Evolutionary conservation across 2,113 vertebrate genomes (phyloP).

Genomic region (Balaenoptera acutorostrata): DNA sequence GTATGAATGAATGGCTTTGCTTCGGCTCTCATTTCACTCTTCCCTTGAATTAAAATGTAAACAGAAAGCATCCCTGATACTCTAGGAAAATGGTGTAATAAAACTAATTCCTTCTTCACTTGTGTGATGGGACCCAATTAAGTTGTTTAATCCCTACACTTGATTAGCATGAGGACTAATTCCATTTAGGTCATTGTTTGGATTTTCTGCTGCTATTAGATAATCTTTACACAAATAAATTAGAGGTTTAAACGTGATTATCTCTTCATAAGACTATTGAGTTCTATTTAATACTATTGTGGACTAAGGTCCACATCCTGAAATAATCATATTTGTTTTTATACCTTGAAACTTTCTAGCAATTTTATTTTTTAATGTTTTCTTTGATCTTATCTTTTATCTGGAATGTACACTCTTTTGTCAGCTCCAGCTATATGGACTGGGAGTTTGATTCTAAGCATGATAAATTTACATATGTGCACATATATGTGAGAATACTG

Average conservation of each 20-base stretch:
- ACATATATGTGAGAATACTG: background rate
- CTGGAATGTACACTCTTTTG: background rate
- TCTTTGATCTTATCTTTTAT: background rate
- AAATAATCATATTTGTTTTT: background rate
- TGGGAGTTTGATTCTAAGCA: background rate
- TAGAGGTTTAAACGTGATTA: background rate
- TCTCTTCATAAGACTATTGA: background rate
- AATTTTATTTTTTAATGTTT: background rate
- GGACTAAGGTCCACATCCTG: background rate
- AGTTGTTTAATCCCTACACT: background rate
- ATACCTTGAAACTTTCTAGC: background rate
- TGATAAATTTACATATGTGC: background rate
- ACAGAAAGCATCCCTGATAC: background rate
- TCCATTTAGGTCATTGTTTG: background rate
- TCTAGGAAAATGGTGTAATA: background rate
- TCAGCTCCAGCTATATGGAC: background rate
- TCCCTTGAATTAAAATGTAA: background rate
- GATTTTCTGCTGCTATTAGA: background rate
- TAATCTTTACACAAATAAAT: background rate
- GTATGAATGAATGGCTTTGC: background rate
- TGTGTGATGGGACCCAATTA: background rate
- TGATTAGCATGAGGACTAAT: background rate
- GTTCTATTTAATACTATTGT: background rate
- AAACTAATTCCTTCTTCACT: background rate
- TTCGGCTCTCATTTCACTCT: background rate